Base-by-base conservation (phyloP, 2,797 vertebrate genomes). In the Sciurus carolinensis region DNA sequence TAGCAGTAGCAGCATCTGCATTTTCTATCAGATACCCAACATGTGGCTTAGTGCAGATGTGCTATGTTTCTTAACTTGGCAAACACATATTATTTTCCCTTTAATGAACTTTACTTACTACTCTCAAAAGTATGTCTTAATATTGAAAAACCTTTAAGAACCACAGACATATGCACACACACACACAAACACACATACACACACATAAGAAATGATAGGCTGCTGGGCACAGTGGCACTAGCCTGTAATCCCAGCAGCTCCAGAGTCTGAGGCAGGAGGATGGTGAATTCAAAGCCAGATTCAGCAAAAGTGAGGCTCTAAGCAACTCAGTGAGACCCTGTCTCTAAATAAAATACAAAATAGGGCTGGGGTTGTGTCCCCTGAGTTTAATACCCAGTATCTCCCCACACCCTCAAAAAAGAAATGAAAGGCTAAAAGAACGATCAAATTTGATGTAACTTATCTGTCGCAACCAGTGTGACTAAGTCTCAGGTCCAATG, bases 381-480 rank as follows among this genome's bases (percentile, higher is more conserved):
- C 44, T 47, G 44, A 47, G 44, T 47, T 47, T 9, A 47, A 47
- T 47, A 5, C 44, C 44, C 9, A 9, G 44, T 47, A 47, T 9
- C 44, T 47, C 44, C 44, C 44, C 44, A 7, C 44, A 7, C 44
- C 44, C 44, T 9, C 44, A 47, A 47, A 47, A 47, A 47, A 82
- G 12, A 47, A 91, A 90, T 71, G 54, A 59, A 91, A 96, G 73
- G 14, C n/a, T 36, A 17, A 82, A 94, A 77, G 54, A 80, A 80
- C 42, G 9, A 47, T 67, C 17, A n/a, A 85, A 86, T 73, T 75
- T 94, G 33, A 62, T 77, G 7, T 83, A 90, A 44, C 12, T 30
- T 92, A 47, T 77, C 39, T 39, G 39, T 39, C 39, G 39, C 39
- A 39, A 39, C 39, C 39, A 39, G 39, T 5, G 39, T 39, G 39